Evolutionary conservation across 2,113 vertebrate species (phyloP).

Genomic region (Eulacestoma nigropectus): DNA sequence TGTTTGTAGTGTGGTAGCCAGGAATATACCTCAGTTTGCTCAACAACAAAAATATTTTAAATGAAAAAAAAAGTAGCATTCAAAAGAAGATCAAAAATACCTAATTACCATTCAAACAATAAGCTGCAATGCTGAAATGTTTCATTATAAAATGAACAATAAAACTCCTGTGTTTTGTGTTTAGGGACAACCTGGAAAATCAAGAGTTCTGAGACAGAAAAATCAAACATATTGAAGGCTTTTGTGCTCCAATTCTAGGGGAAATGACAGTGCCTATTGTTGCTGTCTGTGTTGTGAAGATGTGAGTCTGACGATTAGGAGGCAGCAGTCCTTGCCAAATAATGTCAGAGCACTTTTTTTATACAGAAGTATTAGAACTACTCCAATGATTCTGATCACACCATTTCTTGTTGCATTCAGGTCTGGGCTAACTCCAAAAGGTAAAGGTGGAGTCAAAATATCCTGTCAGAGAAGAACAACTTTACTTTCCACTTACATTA

Average conservation of each 20-base stretch:
- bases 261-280: not conserved
- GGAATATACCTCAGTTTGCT: conserved; percentile 27
- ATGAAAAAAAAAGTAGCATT: not conserved
- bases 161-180: not conserved
- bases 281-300: not conserved
- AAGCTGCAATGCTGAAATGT: not conserved
- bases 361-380: not conserved
- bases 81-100: conserved; percentile 32
- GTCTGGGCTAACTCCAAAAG: not conserved
- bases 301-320: not conserved
- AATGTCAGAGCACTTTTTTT: not conserved
- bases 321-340: not conserved
- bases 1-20: conserved; percentile 34
- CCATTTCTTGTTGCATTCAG: not conserved
- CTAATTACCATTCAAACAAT: conserved; percentile 21
- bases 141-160: not conserved
- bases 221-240: not conserved
- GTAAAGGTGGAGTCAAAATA: not conserved
- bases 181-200: not conserved
- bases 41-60: not conserved
- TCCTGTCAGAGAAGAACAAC: not conserved
- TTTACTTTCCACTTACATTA: not conserved
- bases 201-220: not conserved
- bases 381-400: not conserved
- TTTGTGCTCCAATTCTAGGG: not conserved